These are phyloP conservation scores for Eremobia ochroleuca DNA, from an alignment of 2,888 invertebrate genomes.

Conservation along the genomic window DNA sequence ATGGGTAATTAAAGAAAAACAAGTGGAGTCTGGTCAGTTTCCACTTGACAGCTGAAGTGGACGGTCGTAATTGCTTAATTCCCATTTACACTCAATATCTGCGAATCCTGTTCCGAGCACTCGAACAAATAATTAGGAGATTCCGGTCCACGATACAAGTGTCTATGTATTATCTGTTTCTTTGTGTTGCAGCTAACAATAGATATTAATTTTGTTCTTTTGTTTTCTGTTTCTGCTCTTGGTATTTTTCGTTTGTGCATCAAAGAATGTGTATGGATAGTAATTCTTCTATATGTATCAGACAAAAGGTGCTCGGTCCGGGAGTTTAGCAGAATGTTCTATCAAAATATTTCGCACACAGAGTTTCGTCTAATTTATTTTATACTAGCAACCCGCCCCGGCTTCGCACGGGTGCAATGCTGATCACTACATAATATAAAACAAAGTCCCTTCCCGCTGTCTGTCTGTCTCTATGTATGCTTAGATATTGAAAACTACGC, in stretches of 20 bases:
- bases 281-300: slow-evolving; percentile 5
- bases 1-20: slow-evolving; percentile 64
- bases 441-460: too few species aligned
- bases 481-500: too few species aligned
- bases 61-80: slow-evolving; percentile 54
- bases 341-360: slow-evolving; percentile 15
- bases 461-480: too few species aligned
- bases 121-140: slow-evolving; percentile 50
- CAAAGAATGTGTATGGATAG: slow-evolving; percentile 16
- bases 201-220: slow-evolving; percentile 42
- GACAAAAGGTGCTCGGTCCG: slow-evolving; percentile 18
- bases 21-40: slow-evolving; percentile 46
- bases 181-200: slow-evolving; percentile 36
- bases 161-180: slow-evolving; percentile 36
- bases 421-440: too few species aligned
- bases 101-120: slow-evolving; percentile 25
- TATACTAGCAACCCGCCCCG: too few species aligned
- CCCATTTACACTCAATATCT: slow-evolving; percentile 61
- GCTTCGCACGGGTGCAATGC: too few species aligned
- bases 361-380: slow-evolving; percentile 26
- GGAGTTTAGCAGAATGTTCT: slow-evolving; percentile 2
- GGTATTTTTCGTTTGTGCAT: slow-evolving; percentile 46
- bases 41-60: slow-evolving; percentile 45
- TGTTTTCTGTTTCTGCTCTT: slow-evolving; percentile 28
- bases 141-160: slow-evolving; percentile 20